phyloP scores from a whole-genome alignment of 2,113 vertebrate genomes.

The Gambusia holbrooki region DNA sequence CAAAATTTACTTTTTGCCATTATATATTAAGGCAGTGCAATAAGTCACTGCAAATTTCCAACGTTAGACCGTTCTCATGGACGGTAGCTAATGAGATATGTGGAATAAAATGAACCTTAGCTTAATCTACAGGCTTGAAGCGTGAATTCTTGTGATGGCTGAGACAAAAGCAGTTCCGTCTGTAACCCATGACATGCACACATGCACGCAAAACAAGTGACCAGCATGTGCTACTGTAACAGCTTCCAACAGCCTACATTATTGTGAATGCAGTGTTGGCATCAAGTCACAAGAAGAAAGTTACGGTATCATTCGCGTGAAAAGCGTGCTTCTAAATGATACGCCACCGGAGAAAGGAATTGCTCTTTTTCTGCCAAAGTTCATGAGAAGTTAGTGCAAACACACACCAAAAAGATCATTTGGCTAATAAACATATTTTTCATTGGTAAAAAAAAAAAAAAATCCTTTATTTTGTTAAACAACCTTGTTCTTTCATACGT shows the following conservation, averaged over 20 bases:
- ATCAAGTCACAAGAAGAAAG: neutral
- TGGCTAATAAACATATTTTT: too few relatives aligned
- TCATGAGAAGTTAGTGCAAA: neutral
- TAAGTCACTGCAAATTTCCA: neutral
- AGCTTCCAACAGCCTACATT: neutral
- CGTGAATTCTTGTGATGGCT: conserved; percentile 29
- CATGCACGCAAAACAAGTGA: neutral
- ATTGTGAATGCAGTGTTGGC: neutral
- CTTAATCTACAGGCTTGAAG: conserved; percentile 20
- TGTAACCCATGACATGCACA: neutral
- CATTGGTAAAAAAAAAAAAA: too few relatives aligned
- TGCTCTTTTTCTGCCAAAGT: neutral
- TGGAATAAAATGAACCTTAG: conserved; percentile 30
- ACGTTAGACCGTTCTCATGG: neutral
- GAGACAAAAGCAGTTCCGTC: conserved; percentile 8
- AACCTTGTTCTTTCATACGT: too few relatives aligned
- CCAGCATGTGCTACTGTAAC: conserved; percentile 9
- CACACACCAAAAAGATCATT: too few relatives aligned
- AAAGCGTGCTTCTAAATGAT: neutral
- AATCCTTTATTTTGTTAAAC: too few relatives aligned
- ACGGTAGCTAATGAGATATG: conserved; percentile 17
- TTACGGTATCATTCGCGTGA: neutral
- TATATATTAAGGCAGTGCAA: neutral
- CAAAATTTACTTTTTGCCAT: neutral
- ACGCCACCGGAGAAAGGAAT: neutral